These are phyloP conservation scores for Oreamnos americanus DNA, from an alignment of 2,113 vertebrate species.

Conservation along the genomic window DNA sequence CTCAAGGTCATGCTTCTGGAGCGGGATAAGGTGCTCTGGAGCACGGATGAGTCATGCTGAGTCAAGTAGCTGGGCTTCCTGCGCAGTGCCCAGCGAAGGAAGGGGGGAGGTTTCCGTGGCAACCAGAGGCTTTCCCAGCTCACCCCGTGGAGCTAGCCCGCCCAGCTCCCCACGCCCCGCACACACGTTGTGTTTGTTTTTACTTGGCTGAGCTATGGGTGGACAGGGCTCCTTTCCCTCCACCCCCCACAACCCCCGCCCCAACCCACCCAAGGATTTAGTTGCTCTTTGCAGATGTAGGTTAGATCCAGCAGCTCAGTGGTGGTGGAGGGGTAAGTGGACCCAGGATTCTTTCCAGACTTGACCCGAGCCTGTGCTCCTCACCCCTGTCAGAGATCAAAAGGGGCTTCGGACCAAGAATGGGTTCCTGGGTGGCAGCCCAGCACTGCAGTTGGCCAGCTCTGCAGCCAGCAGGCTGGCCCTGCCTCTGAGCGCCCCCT, in stretches of 20 bases:
- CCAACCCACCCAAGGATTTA: not conserved
- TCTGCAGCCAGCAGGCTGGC: fast-evolving
- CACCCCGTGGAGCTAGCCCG: not conserved
- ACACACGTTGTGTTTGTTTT: not conserved
- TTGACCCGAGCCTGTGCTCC: fast-evolving
- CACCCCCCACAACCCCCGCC: not conserved
- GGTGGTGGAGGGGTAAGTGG: fast-evolving
- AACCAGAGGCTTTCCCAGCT: not conserved
- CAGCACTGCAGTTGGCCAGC: not conserved
- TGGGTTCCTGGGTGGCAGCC: not conserved
- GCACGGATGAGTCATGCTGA: not conserved
- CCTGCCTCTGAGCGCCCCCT: not conserved
- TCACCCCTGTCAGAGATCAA: not conserved
- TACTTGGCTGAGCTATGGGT: not conserved
- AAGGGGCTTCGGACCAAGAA: not conserved
- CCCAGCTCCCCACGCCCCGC: not conserved
- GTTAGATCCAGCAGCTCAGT: not conserved
- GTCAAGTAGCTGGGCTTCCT: not conserved
- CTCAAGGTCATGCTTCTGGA: not conserved
- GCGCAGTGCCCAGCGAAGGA: not conserved
- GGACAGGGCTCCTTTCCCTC: not conserved
- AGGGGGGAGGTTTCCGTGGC: not conserved
- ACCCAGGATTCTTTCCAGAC: not conserved
- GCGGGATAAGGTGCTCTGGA: not conserved
- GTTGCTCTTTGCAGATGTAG: not conserved